Percentiles rank a stretch among this genome's conserved stretches.
phyloP scores from a whole-genome alignment of 2,797 vertebrate genomes.

The Enteromius thamalakanensis region DNA sequence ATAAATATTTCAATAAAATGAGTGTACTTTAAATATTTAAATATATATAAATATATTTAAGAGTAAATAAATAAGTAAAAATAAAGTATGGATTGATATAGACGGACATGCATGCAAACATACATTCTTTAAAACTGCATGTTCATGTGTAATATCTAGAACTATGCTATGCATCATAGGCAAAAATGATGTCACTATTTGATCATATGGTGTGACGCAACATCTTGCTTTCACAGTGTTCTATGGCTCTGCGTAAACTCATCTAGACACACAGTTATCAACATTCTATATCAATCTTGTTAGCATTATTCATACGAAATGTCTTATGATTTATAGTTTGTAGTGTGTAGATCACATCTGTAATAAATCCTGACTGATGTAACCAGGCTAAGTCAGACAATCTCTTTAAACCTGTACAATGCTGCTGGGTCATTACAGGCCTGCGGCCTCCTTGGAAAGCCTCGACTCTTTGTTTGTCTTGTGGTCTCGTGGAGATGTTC shows the following conservation, averaged over 20 bases:
- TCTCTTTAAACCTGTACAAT: conserved; percentile 28
- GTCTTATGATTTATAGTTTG: conserved; percentile 30
- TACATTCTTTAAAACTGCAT: too few relatives aligned
- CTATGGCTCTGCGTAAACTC: not conserved
- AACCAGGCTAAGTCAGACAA: not conserved
- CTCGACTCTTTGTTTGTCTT: conserved; percentile 75
- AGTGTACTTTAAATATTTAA: too few relatives aligned
- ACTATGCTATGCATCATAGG: not conserved
- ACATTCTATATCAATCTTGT: not conserved
- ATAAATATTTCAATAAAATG: not conserved
- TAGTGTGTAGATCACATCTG: conserved; percentile 2
- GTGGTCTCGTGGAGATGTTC: conserved; percentile 65
- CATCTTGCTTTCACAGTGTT: too few relatives aligned
- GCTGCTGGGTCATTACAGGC: conserved; percentile 72
- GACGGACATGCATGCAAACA: too few relatives aligned
- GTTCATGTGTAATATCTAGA: too few relatives aligned
- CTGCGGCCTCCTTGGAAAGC: conserved; percentile 62
- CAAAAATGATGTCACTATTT: not conserved
- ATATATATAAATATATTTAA: not conserved
- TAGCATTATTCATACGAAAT: not conserved
- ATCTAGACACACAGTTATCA: not conserved
- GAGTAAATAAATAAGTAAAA: not conserved
- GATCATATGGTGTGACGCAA: not conserved
- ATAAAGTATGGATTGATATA: not conserved
- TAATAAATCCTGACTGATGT: conserved; percentile 37